These are phyloP conservation scores for Galaxea fascicularis DNA, from an alignment of 92 coral and sea anemone species.

Conservation along the genomic window DNA sequence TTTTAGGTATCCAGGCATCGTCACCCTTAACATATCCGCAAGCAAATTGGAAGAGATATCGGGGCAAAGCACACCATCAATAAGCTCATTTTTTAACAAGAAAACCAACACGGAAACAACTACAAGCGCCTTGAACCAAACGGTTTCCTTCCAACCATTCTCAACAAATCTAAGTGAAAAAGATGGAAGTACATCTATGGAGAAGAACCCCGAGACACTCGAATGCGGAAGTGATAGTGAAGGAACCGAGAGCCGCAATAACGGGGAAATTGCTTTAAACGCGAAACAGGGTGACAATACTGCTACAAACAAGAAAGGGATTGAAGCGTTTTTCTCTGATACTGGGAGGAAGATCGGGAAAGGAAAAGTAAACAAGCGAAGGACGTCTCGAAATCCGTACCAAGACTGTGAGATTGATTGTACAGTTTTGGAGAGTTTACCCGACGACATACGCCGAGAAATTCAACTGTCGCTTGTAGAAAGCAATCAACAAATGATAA, in stretches of 20 bases:
- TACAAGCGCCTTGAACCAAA: background rate
- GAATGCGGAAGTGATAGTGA: background rate
- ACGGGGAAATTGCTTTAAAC: background rate
- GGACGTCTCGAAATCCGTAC: conserved; percentile 44
- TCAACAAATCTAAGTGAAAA: background rate
- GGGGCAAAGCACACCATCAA: conserved; percentile 68
- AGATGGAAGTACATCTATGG: background rate
- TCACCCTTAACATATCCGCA: conserved; percentile 75
- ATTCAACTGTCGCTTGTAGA: conserved; percentile 47
- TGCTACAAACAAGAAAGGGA: conserved; percentile 16
- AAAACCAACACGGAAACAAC: conserved; percentile 35
- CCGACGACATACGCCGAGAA: conserved; percentile 77
- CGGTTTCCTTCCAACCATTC: background rate
- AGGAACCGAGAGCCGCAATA: background rate
- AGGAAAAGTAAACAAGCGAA: background rate
- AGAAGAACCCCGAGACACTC: background rate
- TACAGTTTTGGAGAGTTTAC: conserved; percentile 62
- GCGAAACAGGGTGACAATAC: background rate
- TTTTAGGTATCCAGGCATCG: conserved; percentile 89
- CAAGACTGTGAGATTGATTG: conserved; percentile 65
- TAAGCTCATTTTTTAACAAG: conserved; percentile 85
- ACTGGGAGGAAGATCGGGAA: background rate
- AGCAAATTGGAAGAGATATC: conserved; percentile 84
- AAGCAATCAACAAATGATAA: background rate
- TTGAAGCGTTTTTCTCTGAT: conserved; percentile 28